Base-by-base conservation (phyloP, 2,797 vertebrate species). In the Hafferia zeledoni region DNA sequence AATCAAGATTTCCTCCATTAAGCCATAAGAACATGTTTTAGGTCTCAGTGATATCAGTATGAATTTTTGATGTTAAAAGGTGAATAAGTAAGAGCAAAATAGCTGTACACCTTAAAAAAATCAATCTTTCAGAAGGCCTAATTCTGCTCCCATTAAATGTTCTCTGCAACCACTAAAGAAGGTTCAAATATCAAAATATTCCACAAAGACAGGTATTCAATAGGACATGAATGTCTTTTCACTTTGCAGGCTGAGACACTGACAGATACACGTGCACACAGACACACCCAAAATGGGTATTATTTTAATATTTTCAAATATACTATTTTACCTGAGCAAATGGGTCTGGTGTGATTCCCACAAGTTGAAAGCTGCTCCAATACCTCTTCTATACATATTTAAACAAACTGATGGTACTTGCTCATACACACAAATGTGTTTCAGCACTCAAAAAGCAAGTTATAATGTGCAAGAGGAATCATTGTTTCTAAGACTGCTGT, bases 1-100 rank as follows among this genome's bases (percentile, higher is more conserved):
- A 93, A 93, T 75, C 75, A 78, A 94, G 60, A 77, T 79, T 94
- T 96, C 83, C 70, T 86, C 80, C 90, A 43, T 91, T 82, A 96
- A 90, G 80, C 61, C 89, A n/a, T 86, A 94, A 76, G 37, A 87
- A 94, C 87, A 70, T 75, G 50, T 44, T 93, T 80, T 44, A 72
- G 63, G 76, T 91, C 78, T 83, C 13, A 89, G 57, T 17, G 83
- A 81, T 53, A 95, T 6, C 53, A 72, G 44, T 83, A 96, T 83
- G 65, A 89, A 89, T 94, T 94, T 94, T 92, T 96, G 84, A 95
- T 95, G 87, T 24, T 88, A 71, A 49, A 82, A 43, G 31, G 57
- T 61, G 53, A 93, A 64, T 53, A 89, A 94, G 39, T 61, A 91
- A 92, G 80, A 80, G 68, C 69, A 91, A 75, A 83, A 87, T 28